Evolutionary conservation across 2,888 invertebrate genomes (phyloP), one percentile per base, ranked within the genome.

Genomic region (Odontocolon sp.): DNA sequence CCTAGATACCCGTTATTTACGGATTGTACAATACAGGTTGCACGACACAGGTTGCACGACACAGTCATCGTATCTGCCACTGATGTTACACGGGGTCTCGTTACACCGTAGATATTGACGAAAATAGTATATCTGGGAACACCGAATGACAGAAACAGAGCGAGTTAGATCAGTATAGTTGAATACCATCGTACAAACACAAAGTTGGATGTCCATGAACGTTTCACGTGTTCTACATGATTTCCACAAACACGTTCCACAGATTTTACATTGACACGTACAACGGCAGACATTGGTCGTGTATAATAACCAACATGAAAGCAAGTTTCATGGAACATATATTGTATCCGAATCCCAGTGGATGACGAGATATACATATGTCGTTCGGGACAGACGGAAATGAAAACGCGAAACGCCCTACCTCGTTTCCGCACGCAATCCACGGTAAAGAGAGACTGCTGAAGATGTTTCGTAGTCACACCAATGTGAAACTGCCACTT

Each of bases 381-480:
- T 50, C 47, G 47, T 26, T 23, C 26, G 47, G 47, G 47, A 50
- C 47, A 40, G 42, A 59, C 59, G 42, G 59, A 59, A 59, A 59
- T 59, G 40, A 28, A 59, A 59, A 59, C 42, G 40, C 42, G 26
- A 14, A 36, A 26, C 42, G 40, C 59, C 9, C 40, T 28, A 31
- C 16, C 28, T 42, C 59, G 59, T 36, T 56, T 59, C 40, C 38
- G 23, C 21, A 50, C n/a, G n/a, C n/a, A n/a, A 2, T 6, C 47
- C 23, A 14, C 28, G 23, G 57, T 3, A 1, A n/a, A 4, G 6
- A 40, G 42, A 50, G n/a, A 50, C 47, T 26, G 47, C 4, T 23
- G 26, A 50, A 50, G 47, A 50, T 26, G 47, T 50, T 26, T 50
- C 47, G 47, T 26, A 26, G n/a, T 23, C 47, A 26, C 11, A 23